Evolutionary conservation across 1,140 invertebrate species (phyloP), one percentile per base, ranked within the genome.

Genomic region (Drosophila nannoptera): DNA sequence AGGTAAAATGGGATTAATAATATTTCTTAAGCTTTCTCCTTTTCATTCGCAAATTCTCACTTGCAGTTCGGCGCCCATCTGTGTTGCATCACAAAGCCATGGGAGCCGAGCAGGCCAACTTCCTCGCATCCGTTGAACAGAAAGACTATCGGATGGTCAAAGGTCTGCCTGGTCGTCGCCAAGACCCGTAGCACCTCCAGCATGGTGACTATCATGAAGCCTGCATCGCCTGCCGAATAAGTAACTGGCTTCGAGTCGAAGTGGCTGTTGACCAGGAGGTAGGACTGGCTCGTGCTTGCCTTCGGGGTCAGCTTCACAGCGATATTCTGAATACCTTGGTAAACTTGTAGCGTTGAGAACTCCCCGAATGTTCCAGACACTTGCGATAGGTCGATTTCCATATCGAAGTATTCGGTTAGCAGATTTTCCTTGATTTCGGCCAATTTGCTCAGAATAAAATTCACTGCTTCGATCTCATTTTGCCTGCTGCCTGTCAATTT

Each of bases 191-290:
- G 87, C 40, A 95, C 92, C 91, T 98, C 97, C 80, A 98, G 89
- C 94, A 97, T 95, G 43, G 97, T 93, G 22, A 95, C 95, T 91
- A 97, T 98, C 73, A 96, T 97, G 36, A 96, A 95, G 60, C 94
- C 93, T 90, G 96, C 93, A 90, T 96, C 95, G 73, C 94, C 94
- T 4, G 93, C 75, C 89, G 91, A 42, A 4, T 4, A 90, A 72
- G 96, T 97, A 75, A 94, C 95, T 40, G 94, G 91, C 78, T 97
- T 95, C 42, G 95, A 94, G 90, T 98, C 97, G 90, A 95, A 98
- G 91, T 99, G 97, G 89, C 97, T 98, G 91, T 98, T 98, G 46
- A 99, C 92, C 50, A 99, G 90, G 55, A 98, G 90, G 87, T 95
- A 75, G 8, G 74, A 70, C 7, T 87, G 42, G 16, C 80, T 88